Evolutionary conservation across 2,797 vertebrate species (phyloP).

Genomic region (Nothura maculosa): DNA sequence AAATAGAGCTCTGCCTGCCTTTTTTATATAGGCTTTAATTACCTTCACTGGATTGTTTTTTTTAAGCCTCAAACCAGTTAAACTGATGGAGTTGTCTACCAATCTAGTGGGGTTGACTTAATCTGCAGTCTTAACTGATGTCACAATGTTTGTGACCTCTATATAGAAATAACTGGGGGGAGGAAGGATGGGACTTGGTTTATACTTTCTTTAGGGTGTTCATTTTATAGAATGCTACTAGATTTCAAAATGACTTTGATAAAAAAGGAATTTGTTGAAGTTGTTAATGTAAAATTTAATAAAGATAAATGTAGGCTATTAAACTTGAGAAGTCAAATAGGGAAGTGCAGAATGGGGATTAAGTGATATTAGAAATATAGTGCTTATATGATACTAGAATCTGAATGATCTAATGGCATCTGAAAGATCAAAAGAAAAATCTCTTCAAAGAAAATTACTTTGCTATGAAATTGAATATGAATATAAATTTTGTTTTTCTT

Average conservation of each 20-base stretch:
- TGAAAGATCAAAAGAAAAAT: not conserved
- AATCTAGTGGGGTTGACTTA: not conserved
- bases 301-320: not conserved
- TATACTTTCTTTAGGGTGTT: not conserved
- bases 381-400: not conserved
- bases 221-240: fast-evolving
- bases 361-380: not conserved
- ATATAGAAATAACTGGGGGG: not conserved
- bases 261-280: not conserved
- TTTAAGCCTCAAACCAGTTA: not conserved
- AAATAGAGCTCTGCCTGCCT: not conserved
- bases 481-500: too few relatives aligned
- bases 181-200: not conserved
- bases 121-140: not conserved
- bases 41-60: not conserved
- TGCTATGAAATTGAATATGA: not conserved
- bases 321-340: not conserved
- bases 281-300: not conserved
- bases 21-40: not conserved
- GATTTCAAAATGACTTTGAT: not conserved
- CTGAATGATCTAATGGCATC: not conserved
- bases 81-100: not conserved
- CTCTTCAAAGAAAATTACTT: not conserved
- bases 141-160: not conserved
- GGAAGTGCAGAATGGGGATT: not conserved